Evolutionary conservation across 92 coral and sea anemone species (phyloP), one percentile per base, ranked within the genome.

Genomic region (Pocillopora grandis): DNA sequence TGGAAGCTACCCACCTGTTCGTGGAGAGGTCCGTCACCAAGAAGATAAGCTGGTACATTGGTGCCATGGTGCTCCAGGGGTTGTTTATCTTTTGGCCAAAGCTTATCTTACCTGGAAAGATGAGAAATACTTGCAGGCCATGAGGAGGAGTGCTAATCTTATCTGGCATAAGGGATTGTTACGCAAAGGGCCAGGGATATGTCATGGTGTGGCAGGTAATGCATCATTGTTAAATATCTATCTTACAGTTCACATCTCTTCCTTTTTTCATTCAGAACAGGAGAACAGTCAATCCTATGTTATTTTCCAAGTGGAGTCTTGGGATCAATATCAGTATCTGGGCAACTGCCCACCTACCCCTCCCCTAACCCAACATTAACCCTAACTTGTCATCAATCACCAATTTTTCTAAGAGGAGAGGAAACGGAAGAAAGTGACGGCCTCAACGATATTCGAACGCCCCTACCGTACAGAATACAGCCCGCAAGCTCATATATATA

Each of bases 41-140:
- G 87, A 71, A 12, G 65, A 89, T 85, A 93, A 89, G 81, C 86
- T 96, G 76, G 91, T 94, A 11, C 98, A 96, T 71, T 96, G 98
- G 98, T 96, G 98, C 58, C 98, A 96, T 86, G 98, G 98, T 16
- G 96, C 95, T 3, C 98, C 98, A 9, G 98, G 98, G 2, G 98
- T 96, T 2, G 95, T 96, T 76, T 96, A 94, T 63, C 83, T 96
- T 12, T 84, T 96, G 77, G 98, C 80, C 58, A 96, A 96, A 80
- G 98, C 98, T 15, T 96, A 92, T 87, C 80, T 94, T 21, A 85
- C 81, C 3, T 96, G 98, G 98, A 92, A 88, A 15, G 98, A 96
- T 70, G 93, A 90, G 65, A 92, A 91, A 87, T 96, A 92, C 88
- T 81, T 96, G 36, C 85, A 96, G 31, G 98, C 98, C 21, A 93